phyloP scores from a whole-genome alignment of 1,140 invertebrate species.

The Lasioglossum baleicum region DNA sequence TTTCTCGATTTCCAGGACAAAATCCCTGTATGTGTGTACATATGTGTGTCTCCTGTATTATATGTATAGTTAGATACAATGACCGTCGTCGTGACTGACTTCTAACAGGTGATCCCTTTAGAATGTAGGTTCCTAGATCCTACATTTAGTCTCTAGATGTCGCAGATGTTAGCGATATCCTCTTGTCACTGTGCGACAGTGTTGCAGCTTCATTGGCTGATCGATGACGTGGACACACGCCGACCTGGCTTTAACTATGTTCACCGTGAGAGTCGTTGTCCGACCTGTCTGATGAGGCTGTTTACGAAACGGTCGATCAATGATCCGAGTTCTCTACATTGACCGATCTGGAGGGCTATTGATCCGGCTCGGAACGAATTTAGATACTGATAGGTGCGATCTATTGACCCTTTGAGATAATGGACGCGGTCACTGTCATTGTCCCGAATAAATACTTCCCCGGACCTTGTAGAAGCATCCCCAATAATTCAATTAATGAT shows the following conservation, averaged over 20 bases:
- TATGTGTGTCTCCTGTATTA: background rate
- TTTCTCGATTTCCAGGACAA: slow-evolving; percentile 2
- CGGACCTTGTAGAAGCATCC: no score
- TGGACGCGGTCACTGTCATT: no score
- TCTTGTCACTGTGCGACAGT: background rate
- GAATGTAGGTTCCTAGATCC: background rate
- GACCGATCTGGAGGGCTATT: no score
- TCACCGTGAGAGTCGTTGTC: background rate
- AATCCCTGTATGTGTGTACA: background rate
- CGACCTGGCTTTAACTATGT: background rate
- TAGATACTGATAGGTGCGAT: no score
- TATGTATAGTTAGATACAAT: background rate
- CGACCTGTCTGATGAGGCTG: background rate
- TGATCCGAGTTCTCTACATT: no score
- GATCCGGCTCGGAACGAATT: no score
- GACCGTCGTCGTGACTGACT: background rate
- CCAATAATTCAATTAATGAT: no score
- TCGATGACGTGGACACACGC: background rate
- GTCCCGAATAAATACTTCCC: no score
- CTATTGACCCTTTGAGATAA: no score
- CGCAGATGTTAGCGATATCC: background rate
- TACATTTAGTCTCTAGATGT: background rate
- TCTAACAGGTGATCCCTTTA: background rate
- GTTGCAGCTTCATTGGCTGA: background rate
- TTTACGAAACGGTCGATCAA: background rate